Evolutionary conservation across 2,113 vertebrate species (phyloP).

Genomic region (Heptranchias perlo): DNA sequence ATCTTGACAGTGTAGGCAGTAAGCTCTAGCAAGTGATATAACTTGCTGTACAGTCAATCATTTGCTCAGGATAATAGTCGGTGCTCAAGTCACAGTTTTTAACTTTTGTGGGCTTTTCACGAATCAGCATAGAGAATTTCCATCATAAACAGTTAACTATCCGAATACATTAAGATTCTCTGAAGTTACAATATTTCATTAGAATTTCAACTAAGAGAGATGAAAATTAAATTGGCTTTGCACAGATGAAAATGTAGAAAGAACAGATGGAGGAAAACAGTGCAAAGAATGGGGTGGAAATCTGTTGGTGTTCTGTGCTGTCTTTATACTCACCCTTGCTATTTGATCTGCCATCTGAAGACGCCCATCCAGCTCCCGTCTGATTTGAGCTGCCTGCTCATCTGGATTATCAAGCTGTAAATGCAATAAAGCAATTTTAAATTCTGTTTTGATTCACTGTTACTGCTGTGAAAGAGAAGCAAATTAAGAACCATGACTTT

Average conservation of each 20-base stretch:
- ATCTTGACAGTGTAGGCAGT: not conserved
- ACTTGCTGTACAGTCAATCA: not conserved
- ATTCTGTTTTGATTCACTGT: not conserved
- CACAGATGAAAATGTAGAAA: not conserved
- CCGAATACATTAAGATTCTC: not conserved
- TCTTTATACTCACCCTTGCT: slow-evolving; percentile 71
- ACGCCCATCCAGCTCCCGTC: slow-evolving; percentile 88
- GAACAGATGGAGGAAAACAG: not conserved
- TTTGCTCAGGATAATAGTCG: not conserved
- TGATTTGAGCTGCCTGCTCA: slow-evolving; percentile 95
- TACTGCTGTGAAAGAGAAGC: not conserved
- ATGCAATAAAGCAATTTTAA: slow-evolving; percentile 46
- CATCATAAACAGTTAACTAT: not conserved
- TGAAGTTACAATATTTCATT: not conserved
- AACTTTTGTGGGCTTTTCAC: not conserved
- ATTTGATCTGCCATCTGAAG: slow-evolving; percentile 98
- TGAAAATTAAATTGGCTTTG: not conserved
- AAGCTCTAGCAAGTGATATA: not conserved
- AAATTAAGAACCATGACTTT: not conserved
- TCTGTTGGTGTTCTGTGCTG: not conserved
- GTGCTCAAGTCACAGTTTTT: not conserved
- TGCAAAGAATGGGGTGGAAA: not conserved
- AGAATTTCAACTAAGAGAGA: not conserved
- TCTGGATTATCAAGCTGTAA: slow-evolving; percentile 92
- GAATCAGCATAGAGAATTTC: not conserved